phyloP scores from a whole-genome alignment of 2,797 vertebrate genomes.

The Pseudocheirus occidentalis region DNA sequence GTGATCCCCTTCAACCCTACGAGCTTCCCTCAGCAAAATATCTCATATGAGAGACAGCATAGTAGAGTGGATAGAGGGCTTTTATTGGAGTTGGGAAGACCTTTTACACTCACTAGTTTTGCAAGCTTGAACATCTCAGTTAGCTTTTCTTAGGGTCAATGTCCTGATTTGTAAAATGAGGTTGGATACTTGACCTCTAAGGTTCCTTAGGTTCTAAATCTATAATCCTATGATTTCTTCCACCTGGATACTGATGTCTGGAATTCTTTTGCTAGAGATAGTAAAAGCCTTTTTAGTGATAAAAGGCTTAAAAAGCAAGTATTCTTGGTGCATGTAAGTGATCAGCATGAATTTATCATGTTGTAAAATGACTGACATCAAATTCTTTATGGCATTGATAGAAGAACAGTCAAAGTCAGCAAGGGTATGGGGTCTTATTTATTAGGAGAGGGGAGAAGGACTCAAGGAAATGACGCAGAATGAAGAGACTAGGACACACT shows the following conservation, averaged over 20 bases:
- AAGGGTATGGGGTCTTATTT: not conserved
- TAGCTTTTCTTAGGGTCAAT: not conserved
- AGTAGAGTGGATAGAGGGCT: not conserved
- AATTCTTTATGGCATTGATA: not conserved
- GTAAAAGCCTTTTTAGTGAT: not conserved
- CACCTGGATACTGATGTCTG: not conserved
- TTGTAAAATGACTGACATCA: not conserved
- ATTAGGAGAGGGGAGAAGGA: not conserved
- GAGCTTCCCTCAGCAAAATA: not conserved
- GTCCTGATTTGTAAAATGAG: not conserved
- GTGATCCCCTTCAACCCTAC: not conserved
- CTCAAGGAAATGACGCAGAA: not conserved
- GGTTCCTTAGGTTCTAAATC: not conserved
- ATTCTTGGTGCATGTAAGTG: not conserved
- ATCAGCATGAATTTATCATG: not conserved
- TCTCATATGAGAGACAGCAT: not conserved
- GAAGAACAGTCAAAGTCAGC: not conserved
- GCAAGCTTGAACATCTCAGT: not conserved
- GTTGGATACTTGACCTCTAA: not conserved
- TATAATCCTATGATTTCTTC: not conserved
- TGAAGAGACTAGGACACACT: conserved; percentile 27
- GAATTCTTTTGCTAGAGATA: not conserved
- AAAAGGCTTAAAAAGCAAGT: not conserved
- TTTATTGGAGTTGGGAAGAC: not conserved
- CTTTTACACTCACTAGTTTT: not conserved